Base-by-base conservation (phyloP, 2,113 vertebrate genomes). In the Planiliza haematocheilus region DNA sequence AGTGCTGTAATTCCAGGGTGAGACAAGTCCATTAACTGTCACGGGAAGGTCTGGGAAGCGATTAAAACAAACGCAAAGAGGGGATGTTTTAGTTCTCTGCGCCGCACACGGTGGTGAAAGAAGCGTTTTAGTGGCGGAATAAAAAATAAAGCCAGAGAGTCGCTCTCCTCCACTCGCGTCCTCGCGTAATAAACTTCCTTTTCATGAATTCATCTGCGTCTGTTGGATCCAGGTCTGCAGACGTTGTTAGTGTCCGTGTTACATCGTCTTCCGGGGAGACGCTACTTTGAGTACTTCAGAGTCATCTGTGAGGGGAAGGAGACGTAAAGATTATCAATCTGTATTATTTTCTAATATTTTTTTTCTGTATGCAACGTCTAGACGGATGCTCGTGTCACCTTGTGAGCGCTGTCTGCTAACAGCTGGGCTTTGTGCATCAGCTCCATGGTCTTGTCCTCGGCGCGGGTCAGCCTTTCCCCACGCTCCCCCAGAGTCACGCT, bases 401-500 rank as follows among this genome's bases (percentile, higher is more conserved):
- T 97, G 77, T 97, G 96, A 51, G 96, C 95, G 50, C 94, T 95
- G 90, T 97, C 95, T 45, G 95, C 95, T 52, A 97, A 95, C 88
- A 96, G 95, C 86, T 97, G 96, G 69, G 95, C 94, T 20, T 93
- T 96, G 81, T 96, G 95, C 90, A 94, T 95, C 92, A 97, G 79
- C 21, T 96, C 95, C 51, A 95, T 94, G 0, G 96, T 96, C 76
- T 95, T 96, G 76, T 98, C 95, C 61, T 97, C 97, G 3, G 95
- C 93, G 52, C 91, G 94, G 68, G 93, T 93, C 86, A 98, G 85
- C 48, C 93, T 91, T 70, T 97, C 94, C 11, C 96, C 96, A 0
- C 96, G 96, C 71, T 97, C 96, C 2, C 95, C 95, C 92, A 98
- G 91, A 80, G 95, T 94, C 81, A 96, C 94, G 63, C 94, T 98